Evolutionary conservation across 2,888 invertebrate genomes (phyloP).

Genomic region (Acronicta leporina): DNA sequence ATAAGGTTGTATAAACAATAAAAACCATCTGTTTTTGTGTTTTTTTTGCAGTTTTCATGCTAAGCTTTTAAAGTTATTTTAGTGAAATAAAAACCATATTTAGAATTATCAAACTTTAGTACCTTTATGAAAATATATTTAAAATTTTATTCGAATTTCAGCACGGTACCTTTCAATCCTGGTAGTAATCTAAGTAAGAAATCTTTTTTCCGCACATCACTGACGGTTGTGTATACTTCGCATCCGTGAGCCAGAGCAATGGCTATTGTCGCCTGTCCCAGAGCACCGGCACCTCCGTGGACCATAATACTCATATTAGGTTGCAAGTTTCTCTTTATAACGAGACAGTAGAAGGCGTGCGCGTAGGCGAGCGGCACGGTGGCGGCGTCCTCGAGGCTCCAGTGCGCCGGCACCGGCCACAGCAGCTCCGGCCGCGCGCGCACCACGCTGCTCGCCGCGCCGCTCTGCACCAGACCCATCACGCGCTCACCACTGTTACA

Average conservation of each 20-base stretch:
- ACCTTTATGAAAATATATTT: too few relatives aligned
- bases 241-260: slow-evolving; percentile 56
- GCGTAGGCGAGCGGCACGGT: slow-evolving; percentile 93
- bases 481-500: slow-evolving; percentile 83
- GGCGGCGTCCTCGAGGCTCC: slow-evolving; percentile 92
- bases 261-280: slow-evolving; percentile 64
- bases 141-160: background rate
- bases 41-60: too few relatives aligned
- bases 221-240: slow-evolving; percentile 68
- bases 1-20: too few relatives aligned
- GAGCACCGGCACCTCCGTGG: slow-evolving; percentile 51
- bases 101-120: too few relatives aligned
- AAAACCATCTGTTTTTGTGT: too few relatives aligned
- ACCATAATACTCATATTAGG: slow-evolving; percentile 15
- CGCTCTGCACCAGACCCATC: slow-evolving; percentile 90
- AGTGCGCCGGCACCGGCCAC: slow-evolving; percentile 92
- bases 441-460: slow-evolving; percentile 89
- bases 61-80: too few relatives aligned
- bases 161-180: slow-evolving; percentile 31
- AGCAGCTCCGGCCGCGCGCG: slow-evolving; percentile 81
- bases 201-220: slow-evolving; percentile 59
- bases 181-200: slow-evolving; percentile 66
- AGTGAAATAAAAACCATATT: too few relatives aligned
- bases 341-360: slow-evolving; percentile 80
- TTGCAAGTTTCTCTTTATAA: slow-evolving; percentile 2